Base-by-base conservation (phyloP, 2,113 vertebrate genomes). In the Trogon surrucura region DNA sequence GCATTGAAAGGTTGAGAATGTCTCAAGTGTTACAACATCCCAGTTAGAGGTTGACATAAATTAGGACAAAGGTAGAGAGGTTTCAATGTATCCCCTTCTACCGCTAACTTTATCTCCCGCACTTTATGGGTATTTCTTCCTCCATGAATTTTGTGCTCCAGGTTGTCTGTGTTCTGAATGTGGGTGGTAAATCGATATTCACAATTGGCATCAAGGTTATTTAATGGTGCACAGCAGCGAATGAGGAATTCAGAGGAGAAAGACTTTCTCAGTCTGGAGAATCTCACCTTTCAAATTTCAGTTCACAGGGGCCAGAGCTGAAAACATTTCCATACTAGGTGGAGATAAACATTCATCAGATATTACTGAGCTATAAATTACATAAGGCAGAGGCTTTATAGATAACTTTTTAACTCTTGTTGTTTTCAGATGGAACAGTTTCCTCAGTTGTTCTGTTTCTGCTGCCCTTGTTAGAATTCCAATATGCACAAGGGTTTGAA, bases 401-500 rank as follows among this genome's bases (percentile, higher is more conserved):
- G 32, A 2, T 1, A 72, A 9, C 5, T 69, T 91, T 92, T 86
- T 22, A 95, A 88, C 23, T 17, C 32, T 83, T 93, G 13, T 11
- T 57, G 23, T 48, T 91, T 89, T 85, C 56, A 91, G 64, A 70
- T 47, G 27, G 58, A 69, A 73, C 10, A 77, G n/a, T 91, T 93
- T 77, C 25, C 51, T 95, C 64, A 88, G 66, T 36, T 73, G 15
- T 58, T 95, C 66, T 87, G 21, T 89, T 89, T 81, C 89, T 82
- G n/a, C 22, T 89, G 66, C 51, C 27, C 66, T 80, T 32, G 16
- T 41, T 73, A 85, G 32, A 75, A 77, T 85, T 87, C 85, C 51
- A 89, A 16, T 20, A 53, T 6, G 26, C 16, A 48, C 11, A 81
- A 75, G 17, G 1, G 17, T n/a, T 58, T 95, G 44, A 62, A 92